Evolutionary conservation across 2,113 vertebrate genomes (phyloP).

Genomic region (Rhadina sibilatrix): DNA sequence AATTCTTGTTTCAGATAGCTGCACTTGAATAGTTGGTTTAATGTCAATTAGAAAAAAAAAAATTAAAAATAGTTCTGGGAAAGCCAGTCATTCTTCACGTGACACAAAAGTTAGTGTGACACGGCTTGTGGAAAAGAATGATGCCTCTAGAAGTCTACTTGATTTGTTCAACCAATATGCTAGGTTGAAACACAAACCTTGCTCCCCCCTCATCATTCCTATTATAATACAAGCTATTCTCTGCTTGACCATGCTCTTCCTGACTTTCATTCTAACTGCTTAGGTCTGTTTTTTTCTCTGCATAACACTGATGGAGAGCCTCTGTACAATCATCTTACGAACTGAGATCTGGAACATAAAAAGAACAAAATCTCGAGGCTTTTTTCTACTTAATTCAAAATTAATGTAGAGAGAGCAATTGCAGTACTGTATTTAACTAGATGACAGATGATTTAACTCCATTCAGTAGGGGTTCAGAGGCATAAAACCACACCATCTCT

Average conservation of each 20-base stretch:
- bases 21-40: neutral
- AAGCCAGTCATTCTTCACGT: neutral
- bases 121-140: neutral
- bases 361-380: neutral
- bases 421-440: neutral
- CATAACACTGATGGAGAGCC: neutral
- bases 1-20: neutral
- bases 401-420: neutral
- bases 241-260: neutral
- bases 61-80: neutral
- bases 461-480: neutral
- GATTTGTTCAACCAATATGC: neutral
- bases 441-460: neutral
- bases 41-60: neutral
- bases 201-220: neutral
- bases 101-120: neutral
- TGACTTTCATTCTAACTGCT: neutral
- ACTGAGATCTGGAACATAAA: neutral
- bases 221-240: neutral
- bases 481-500: neutral
- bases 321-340: neutral
- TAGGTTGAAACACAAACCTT: neutral
- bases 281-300: neutral
- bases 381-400: neutral
- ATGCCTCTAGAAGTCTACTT: neutral